Base-by-base conservation (phyloP, 2,113 vertebrate genomes). In the Planiliza haematocheilus region DNA sequence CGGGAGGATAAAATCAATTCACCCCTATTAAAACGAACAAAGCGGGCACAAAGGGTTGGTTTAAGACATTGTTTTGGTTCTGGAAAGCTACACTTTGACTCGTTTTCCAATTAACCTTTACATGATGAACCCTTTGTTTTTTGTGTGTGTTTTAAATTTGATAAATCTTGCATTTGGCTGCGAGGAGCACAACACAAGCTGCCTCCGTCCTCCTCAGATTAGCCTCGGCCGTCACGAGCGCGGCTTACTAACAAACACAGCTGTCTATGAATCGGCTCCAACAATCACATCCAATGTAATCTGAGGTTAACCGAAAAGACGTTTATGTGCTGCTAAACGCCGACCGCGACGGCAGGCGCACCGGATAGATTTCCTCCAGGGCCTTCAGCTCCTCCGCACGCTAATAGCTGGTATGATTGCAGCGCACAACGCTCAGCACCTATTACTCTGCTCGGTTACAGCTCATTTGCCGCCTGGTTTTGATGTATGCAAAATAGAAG, bases 241-340 rank as follows among this genome's bases (percentile, higher is more conserved):
- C 16, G 18, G 52, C 76, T 51, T 41, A 20, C 74, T 75, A 64
- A 82, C 77, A 83, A 87, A 87, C 82, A 73, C 72, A 79, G 86
- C 83, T 83, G 82, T 70, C 60, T 75, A 56, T 64, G 78, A 75
- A 60, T 39, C 5, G 0, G 30, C 59, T 84, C 87, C 77, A 79
- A 69, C 50, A 71, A 69, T 80, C 77, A 67, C 74, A 68, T 72
- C 61, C 71, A 58, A 8, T 51, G 64, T 83, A 86, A 84, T 89
- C 82, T 86, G 85, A 89, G 88, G 89, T 91, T 89, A 91, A 89
- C 87, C 83, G 41, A 74, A 64, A 53, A 76, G 63, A 86, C 17
- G 43, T 66, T 74, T 70, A 77, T 41, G 20, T 57, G 63, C 74
- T 43, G 43, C 72, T 78, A 74, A 70, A 71, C 57, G 50, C 57